These are phyloP conservation scores for Arrhopalites spinosus DNA, from an alignment of 2,888 invertebrate genomes.

Conservation along the genomic window DNA sequence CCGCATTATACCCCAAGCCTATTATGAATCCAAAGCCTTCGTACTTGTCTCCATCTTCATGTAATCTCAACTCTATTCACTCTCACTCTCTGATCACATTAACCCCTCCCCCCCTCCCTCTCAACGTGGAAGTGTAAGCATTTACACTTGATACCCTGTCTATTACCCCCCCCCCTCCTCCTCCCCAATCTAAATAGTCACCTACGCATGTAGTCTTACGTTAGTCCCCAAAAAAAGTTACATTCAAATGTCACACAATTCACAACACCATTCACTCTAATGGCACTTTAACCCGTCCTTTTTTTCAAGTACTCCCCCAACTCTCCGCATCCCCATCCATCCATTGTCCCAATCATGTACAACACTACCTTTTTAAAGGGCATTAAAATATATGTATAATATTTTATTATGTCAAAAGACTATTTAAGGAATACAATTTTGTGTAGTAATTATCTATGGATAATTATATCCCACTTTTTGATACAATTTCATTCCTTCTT, in stretches of 20 bases:
- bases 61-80: constrained; percentile 41
- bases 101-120: constrained; percentile 31
- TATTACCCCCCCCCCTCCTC: constrained; percentile 6
- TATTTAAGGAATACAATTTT: too few species aligned
- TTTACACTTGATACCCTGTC: constrained; percentile 29
- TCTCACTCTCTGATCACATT: constrained; percentile 33
- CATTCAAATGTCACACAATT: not conserved
- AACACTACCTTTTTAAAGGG: too few species aligned
- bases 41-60: constrained; percentile 38
- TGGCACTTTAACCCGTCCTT: not conserved
- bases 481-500: too few species aligned
- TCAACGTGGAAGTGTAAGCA: not conserved
- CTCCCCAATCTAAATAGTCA: not conserved
- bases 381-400: too few species aligned
- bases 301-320: too few species aligned
- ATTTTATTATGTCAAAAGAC: too few species aligned
- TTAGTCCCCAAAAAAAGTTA: too few species aligned
- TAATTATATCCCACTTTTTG: too few species aligned
- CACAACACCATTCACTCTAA: not conserved
- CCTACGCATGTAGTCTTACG: not conserved
- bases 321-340: too few species aligned
- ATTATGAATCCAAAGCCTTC: constrained; percentile 35
- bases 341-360: too few species aligned
- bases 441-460: too few species aligned
- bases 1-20: constrained; percentile 32